Conservation (phyloP, 1,140 invertebrate genomes). For the Papilio polytes region DNA sequence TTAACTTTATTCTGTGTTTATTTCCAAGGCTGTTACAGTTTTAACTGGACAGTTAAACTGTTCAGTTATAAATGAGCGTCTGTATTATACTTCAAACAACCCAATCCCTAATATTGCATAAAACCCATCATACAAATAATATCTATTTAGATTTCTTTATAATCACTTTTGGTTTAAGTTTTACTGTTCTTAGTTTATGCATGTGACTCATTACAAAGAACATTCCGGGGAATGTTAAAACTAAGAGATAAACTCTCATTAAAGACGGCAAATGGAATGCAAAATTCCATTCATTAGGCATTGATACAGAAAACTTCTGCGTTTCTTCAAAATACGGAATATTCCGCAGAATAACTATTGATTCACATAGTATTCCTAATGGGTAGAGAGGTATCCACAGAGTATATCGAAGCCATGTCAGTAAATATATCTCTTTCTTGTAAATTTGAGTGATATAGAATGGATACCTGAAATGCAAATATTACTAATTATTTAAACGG, state of each 20-base stretch:
- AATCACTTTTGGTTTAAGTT: conserved; percentile 72
- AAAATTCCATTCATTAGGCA: conserved; percentile 95
- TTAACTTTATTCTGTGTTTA: no score
- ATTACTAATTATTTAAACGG: background rate
- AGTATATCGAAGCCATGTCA: conserved; percentile 97
- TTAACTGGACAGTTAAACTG: no score
- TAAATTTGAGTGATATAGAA: conserved; percentile 94
- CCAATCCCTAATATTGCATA: background rate
- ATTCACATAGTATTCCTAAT: conserved; percentile 94
- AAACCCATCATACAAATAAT: background rate
- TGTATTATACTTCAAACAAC: background rate
- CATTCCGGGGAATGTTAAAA: conserved; percentile 90
- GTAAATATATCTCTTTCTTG: conserved; percentile 88
- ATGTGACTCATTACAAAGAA: conserved; percentile 92
- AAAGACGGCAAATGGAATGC: conserved; percentile 93
- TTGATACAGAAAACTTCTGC: conserved; percentile 88
- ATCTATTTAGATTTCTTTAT: conserved; percentile 75
- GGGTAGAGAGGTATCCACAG: conserved; percentile 97
- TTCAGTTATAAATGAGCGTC: no score
- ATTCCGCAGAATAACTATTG: conserved; percentile 90
- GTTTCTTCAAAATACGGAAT: conserved; percentile 96
- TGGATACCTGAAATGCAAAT: conserved; percentile 89
- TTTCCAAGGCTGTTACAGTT: no score
- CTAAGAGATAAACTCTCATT: conserved; percentile 90
- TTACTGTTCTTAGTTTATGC: conserved; percentile 84